Evolutionary conservation across 2,888 invertebrate species (phyloP), one percentile per base, ranked within the genome.

Genomic region (Diabrotica balteata): DNA sequence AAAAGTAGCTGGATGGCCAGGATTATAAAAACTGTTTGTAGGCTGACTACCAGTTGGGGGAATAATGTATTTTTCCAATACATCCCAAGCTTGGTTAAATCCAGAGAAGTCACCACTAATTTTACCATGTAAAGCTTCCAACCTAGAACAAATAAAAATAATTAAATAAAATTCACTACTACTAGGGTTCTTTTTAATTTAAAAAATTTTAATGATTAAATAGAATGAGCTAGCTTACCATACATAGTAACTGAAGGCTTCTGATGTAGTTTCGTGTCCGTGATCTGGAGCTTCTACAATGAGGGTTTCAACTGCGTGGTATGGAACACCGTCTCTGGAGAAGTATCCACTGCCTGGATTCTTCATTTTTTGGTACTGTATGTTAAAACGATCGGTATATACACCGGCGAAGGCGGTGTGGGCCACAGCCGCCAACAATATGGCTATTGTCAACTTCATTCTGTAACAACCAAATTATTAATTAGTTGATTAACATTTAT

Each of bases 251-350:
- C 75, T 75, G 73, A 67, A 72, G 10, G 76, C 73, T 68, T 77
- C 76, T 9, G 75, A 76, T 2, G 76, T 77, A 58, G 76, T 77
- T 69, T 76, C 73, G 62, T 77, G 76, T n/a, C 75, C 75, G 47
- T 75, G 68, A 61, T 75, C 75, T 49, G 75, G 75, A 55, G 73
- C 75, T 72, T 75, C 75, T 10, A 76, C 75, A 11, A 76, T 70
- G 22, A 77, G 55, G 42, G 77, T 77, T 73, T 77, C 77, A 9
- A 75, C 70, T 7, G 75, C 58, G 54, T 77, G 77, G 68, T 76
- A 77, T 8, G 77, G 77, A 22, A 77, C 63, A 43, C 77, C 77
- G 10, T 75, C 70, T 43, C 52, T 42, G n/a, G 76, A 76, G 61
- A 77, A 77, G 60, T 77, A 77, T 43, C 76, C 75, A 63, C 71